These are phyloP conservation scores for Ochotona curzoniae DNA, from an alignment of 2,113 vertebrate genomes.

Conservation along the genomic window DNA sequence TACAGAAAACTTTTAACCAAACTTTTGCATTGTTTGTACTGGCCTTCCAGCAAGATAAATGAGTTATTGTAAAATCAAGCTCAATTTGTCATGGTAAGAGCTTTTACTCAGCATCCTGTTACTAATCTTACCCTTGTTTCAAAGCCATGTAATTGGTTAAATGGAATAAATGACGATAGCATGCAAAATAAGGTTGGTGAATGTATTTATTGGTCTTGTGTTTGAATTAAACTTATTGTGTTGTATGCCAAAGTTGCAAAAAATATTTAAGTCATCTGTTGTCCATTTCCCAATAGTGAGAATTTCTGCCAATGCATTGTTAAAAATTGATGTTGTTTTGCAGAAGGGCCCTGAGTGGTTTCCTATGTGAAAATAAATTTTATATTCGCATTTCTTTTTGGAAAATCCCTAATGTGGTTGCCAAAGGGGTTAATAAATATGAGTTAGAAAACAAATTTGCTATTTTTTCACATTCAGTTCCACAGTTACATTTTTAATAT, in stretches of 20 bases:
- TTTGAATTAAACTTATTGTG: constrained; percentile 26
- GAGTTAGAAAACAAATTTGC: constrained; percentile 53
- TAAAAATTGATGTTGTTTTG: constrained; percentile 55
- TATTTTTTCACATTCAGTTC: constrained; percentile 19
- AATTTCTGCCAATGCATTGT: constrained; percentile 33
- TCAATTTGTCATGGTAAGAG: constrained; percentile 20
- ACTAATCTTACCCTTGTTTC: background rate
- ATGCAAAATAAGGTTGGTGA: background rate
- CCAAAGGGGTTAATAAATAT: constrained; percentile 72
- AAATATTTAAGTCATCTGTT: constrained; percentile 22
- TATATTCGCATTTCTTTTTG: constrained; percentile 59
- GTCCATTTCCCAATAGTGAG: background rate
- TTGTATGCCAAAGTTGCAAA: background rate
- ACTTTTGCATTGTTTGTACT: background rate
- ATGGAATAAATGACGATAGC: constrained; percentile 9
- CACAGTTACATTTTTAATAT: constrained; percentile 57
- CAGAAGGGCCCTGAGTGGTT: constrained; percentile 7
- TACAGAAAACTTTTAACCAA: background rate
- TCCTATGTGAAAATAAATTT: constrained; percentile 56
- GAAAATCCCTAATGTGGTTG: constrained; percentile 54
- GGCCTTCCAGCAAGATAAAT: background rate
- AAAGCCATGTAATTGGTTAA: constrained; percentile 14
- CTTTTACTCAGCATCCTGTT: background rate
- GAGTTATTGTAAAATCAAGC: background rate
- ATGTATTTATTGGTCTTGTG: background rate